Evolutionary conservation across 2,888 invertebrate genomes (phyloP), one percentile per base, ranked within the genome.

Genomic region (Podabrus alpinus): DNA sequence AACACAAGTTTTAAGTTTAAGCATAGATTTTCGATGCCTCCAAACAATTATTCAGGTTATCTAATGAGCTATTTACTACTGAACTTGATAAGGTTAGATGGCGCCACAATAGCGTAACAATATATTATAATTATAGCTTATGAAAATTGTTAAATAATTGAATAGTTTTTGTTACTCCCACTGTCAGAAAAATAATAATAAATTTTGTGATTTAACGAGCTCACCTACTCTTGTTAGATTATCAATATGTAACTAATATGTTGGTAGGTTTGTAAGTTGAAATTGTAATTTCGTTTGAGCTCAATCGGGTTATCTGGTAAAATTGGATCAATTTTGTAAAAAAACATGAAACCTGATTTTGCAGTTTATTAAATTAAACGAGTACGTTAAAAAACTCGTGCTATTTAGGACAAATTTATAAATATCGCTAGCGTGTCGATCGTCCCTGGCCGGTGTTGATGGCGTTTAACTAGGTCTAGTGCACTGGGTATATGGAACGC

Each of bases 401-500:
- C 24, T 67, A 66, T 59, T 72, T 72, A 59, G 66, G 17, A 61
- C 69, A 71, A 64, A 71, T 71, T 70, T 71, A 74, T 74, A 71
- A 71, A 74, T 74, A 74, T 69, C 62, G 72, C 29, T 29, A 25
- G 67, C 69, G 62, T 73, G 25, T 66, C 71, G 25, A 66, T 64
- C 76, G 76, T 73, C 73, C 73, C 70, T 73, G 76, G 68, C 71
- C 64, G 59, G 66, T 68, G 64, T 61, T 21, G 60, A 24, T 45
- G 75, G 75, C 66, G 69, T 72, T 66, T n/a, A 82, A 87, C 85
- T 87, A 84, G 88, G 88, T 88, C 88, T 88, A 87, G 88, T 87
- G 86, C 87, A 88, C 84, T 87, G 85, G 88, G 88, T 87, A 87
- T 87, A 86, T 87, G 81, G 87, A 87, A 87, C 88, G 86, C 83